A percentile compares a stretch with the other conserved stretches of the same genome.
Conservation (phyloP, 2,888 invertebrate genomes). For the Epinotia demarniana region DNA sequence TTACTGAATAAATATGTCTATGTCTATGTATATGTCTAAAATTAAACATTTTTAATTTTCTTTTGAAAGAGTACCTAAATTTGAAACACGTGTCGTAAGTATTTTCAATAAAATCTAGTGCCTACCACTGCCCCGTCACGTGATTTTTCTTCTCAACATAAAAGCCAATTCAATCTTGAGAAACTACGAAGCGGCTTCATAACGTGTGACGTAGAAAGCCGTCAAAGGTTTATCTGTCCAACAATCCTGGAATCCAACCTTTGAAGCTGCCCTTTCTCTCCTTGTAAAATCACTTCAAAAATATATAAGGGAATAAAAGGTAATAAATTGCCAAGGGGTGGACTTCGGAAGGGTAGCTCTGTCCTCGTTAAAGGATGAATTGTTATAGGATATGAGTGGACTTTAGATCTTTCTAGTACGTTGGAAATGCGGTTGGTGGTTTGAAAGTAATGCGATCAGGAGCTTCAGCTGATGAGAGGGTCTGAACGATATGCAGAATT, state of each 20-base stretch:
- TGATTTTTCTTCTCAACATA: background rate
- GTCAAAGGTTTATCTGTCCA: slow-evolving; percentile 11
- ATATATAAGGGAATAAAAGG: slow-evolving; percentile 26
- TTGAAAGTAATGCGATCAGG: slow-evolving; percentile 13
- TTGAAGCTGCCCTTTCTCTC: slow-evolving; percentile 20
- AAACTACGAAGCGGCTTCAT: background rate
- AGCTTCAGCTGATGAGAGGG: slow-evolving; percentile 7
- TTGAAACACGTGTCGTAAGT: no score
- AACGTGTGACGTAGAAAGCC: background rate
- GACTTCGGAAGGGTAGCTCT: background rate
- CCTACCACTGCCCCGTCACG: background rate
- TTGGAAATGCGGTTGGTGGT: background rate
- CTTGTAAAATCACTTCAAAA: slow-evolving; percentile 21
- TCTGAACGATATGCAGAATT: background rate
- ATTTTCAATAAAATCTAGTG: background rate
- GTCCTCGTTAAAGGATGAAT: slow-evolving; percentile 3
- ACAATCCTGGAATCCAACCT: slow-evolving; percentile 10
- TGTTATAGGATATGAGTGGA: background rate
- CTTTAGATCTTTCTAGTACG: background rate
- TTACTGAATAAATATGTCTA: no score
- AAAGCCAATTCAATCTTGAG: background rate
- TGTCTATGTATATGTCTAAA: no score
- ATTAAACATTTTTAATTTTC: no score
- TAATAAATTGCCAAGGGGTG: slow-evolving; percentile 16
- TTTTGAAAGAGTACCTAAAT: no score